A percentile compares a stretch with the other conserved stretches of the same genome.
phyloP scores from a whole-genome alignment of 2,888 invertebrate species.

The Dasypogon diadema region DNA sequence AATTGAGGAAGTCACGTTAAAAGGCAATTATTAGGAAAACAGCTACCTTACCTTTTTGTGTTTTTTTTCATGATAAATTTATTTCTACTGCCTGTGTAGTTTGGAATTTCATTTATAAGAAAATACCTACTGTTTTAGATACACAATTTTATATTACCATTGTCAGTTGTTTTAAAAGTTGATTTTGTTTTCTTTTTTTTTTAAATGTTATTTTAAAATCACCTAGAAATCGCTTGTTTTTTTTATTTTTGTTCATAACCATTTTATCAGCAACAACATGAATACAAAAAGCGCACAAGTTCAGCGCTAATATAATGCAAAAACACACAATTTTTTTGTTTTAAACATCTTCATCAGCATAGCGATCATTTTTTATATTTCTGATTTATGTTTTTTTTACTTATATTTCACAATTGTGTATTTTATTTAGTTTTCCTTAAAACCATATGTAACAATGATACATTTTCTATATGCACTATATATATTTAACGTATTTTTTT shows the following conservation, averaged over 20 bases:
- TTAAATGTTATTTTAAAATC: conserved; percentile 29
- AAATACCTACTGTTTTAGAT: conserved; percentile 3
- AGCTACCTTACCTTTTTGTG: not conserved
- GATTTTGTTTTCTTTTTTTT: too few species aligned
- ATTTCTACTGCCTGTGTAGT: not conserved
- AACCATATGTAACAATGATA: conserved; percentile 54
- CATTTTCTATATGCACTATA: conserved; percentile 52
- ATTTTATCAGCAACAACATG: conserved; percentile 46
- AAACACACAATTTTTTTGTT: conserved; percentile 14
- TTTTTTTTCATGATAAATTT: not conserved
- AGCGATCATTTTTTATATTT: conserved; percentile 22
- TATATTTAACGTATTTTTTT: conserved; percentile 43
- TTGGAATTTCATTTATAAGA: conserved; percentile 1
- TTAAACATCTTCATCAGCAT: conserved; percentile 12
- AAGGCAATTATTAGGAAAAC: conserved; percentile 15
- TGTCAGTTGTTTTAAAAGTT: not conserved
- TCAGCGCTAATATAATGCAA: conserved; percentile 41
- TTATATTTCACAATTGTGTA: conserved; percentile 20
- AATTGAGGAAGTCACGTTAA: not conserved
- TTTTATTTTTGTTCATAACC: conserved; percentile 4
- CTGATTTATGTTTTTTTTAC: conserved; percentile 11
- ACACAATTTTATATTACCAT: not conserved
- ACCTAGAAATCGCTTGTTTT: conserved; percentile 22
- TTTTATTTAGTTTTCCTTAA: conserved; percentile 38
- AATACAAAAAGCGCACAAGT: conserved; percentile 44